Conservation (phyloP, 2,888 invertebrate species). For the Globia sparganii region DNA sequence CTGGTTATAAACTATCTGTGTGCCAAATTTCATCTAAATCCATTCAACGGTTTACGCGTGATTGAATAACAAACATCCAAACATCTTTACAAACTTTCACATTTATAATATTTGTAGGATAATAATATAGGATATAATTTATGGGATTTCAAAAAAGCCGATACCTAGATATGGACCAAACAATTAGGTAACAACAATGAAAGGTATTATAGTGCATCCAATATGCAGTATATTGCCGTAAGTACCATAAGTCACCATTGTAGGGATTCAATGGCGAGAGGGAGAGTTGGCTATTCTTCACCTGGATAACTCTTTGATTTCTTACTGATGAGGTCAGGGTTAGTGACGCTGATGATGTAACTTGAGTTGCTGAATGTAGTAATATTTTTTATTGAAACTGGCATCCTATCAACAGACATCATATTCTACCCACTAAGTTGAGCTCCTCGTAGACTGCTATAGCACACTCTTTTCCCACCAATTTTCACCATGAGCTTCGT, state of each 20-base stretch:
- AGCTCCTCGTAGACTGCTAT: background rate
- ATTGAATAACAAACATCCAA: too few relatives aligned
- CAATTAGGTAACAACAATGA: background rate
- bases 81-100: too few relatives aligned
- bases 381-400: background rate
- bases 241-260: background rate
- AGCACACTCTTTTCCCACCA: background rate
- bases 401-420: too few relatives aligned
- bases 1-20: too few relatives aligned
- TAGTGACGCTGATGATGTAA: background rate
- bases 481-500: background rate
- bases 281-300: background rate
- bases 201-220: background rate
- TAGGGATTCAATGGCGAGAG: background rate
- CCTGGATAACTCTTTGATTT: background rate
- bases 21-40: too few relatives aligned
- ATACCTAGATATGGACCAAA: background rate
- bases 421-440: background rate
- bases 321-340: background rate
- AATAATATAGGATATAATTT: too few relatives aligned
- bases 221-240: background rate
- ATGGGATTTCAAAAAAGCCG: background rate
- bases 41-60: too few relatives aligned
- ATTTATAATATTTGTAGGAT: too few relatives aligned
- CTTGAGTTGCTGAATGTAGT: background rate